Evolutionary conservation across 2,888 invertebrate genomes (phyloP).

Genomic region (Phania funesta): DNA sequence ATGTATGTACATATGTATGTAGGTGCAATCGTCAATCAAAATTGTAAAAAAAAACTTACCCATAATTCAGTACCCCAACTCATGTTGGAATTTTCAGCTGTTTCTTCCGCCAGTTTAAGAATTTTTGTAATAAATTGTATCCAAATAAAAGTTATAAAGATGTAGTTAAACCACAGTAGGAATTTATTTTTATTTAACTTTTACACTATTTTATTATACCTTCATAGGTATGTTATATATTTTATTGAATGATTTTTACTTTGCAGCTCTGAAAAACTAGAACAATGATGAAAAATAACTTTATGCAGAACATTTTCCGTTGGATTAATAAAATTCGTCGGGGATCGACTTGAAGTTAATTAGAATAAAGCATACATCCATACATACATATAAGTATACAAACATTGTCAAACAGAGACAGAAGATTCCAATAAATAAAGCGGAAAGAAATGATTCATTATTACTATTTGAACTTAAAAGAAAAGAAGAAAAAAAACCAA

Average conservation of each 20-base stretch:
- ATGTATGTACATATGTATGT: too few species aligned
- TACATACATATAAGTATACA: neutral
- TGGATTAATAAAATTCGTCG: too few species aligned
- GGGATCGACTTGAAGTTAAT: too few species aligned
- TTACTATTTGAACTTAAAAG: conserved; percentile 12
- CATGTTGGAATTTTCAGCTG: conserved; percentile 78
- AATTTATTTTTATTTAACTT: neutral
- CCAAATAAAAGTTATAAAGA: conserved; percentile 26
- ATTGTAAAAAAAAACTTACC: conserved; percentile 75
- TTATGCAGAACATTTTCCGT: too few species aligned
- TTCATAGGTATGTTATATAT: too few species aligned
- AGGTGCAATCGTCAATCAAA: too few species aligned
- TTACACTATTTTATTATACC: neutral
- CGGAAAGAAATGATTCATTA: conserved; percentile 41
- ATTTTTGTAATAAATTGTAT: conserved; percentile 51
- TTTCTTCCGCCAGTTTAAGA: conserved; percentile 77
- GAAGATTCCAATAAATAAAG: conserved; percentile 5
- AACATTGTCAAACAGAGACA: neutral
- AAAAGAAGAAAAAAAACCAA: conserved; percentile 19
- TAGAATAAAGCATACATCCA: too few species aligned
- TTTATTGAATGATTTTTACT: too few species aligned
- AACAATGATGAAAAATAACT: too few species aligned
- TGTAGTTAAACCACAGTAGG: neutral
- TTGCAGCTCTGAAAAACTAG: too few species aligned
- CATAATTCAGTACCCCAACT: conserved; percentile 80